phyloP scores from a whole-genome alignment of 2,797 vertebrate genomes.

The Sebastes cheni region DNA sequence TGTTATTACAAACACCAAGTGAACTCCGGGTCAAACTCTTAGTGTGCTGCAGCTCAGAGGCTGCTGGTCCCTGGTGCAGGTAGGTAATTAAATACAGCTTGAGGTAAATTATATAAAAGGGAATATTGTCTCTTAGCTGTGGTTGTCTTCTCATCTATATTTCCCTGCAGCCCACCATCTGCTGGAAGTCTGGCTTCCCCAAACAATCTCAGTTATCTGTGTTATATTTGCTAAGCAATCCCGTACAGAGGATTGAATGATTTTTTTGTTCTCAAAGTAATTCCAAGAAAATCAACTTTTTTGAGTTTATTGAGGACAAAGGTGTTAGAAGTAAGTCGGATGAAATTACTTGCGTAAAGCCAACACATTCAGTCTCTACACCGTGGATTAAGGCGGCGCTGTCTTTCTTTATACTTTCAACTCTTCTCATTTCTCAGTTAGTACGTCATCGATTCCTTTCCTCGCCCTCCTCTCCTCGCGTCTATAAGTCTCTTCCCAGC shows the following conservation, averaged over 20 bases:
- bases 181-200: conserved; percentile 41
- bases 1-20: not conserved
- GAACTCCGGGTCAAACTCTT: not conserved
- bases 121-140: conserved; percentile 41
- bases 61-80: conserved; percentile 1
- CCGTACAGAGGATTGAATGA: conserved; percentile 16
- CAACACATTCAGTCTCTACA: not conserved
- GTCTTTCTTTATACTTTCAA: not conserved
- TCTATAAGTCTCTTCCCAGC: not conserved
- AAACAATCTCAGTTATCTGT: conserved; percentile 56
- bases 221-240: conserved; percentile 50
- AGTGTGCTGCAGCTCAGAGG: not conserved
- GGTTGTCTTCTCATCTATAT: conserved; percentile 47
- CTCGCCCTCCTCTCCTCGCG: not conserved
- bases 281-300: conserved; percentile 36
- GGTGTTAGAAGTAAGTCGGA: conserved; percentile 24
- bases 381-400: not conserved
- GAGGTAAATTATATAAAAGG: conserved; percentile 52
- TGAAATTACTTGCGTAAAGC: not conserved
- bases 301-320: conserved; percentile 40
- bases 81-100: conserved; percentile 46
- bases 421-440: not conserved
- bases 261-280: conserved; percentile 12
- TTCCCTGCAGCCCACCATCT: conserved; percentile 55
- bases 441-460: not conserved